These are phyloP conservation scores for Saccopteryx bilineata DNA, from an alignment of 2,113 vertebrate genomes.

Conservation along the genomic window DNA sequence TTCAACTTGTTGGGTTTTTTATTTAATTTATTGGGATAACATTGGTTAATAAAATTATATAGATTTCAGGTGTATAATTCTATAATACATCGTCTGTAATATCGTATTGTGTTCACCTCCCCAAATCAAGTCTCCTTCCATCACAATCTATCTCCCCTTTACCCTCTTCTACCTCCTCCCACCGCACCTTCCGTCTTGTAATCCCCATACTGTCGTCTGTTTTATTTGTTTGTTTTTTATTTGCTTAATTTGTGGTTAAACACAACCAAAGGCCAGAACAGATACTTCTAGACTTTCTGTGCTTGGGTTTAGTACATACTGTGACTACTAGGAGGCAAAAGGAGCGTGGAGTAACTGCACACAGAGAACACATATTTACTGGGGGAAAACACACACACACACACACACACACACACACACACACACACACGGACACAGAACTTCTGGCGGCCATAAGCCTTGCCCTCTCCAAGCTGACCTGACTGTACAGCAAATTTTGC, in stretches of 20 bases:
- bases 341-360: background rate
- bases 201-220: too few species aligned
- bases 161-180: too few species aligned
- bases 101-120: too few species aligned
- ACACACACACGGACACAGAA: background rate
- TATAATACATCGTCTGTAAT: too few species aligned
- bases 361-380: background rate
- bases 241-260: background rate
- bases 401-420: too few species aligned
- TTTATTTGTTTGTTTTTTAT: too few species aligned
- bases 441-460: background rate
- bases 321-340: background rate
- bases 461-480: background rate
- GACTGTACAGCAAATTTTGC: conserved; percentile 5
- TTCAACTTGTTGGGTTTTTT: background rate
- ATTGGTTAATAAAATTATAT: too few species aligned
- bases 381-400: background rate
- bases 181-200: too few species aligned
- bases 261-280: background rate
- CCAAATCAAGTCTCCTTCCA: too few species aligned
- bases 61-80: too few species aligned
- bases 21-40: too few species aligned
- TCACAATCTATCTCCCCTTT: too few species aligned
- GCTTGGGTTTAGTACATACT: background rate
- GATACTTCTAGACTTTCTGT: background rate